Evolutionary conservation across 2,113 vertebrate species (phyloP), one percentile per base, ranked within the genome.

Genomic region (Vulpes ferrilata): DNA sequence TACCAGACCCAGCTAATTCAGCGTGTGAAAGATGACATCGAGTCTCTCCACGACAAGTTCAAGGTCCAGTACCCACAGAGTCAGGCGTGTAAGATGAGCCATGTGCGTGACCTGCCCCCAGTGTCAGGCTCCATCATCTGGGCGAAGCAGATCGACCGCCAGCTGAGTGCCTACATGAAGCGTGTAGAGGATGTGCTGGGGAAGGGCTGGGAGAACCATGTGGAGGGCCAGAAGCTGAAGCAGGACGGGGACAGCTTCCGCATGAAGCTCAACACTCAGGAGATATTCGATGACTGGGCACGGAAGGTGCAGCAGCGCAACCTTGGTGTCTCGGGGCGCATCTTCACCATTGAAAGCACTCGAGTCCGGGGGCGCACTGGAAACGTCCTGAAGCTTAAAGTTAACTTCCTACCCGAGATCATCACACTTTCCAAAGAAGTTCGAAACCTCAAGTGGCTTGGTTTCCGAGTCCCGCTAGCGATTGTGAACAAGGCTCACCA

Each of bases 401-500:
- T 99, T 92, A 99, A 99, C 98, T 99, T 99, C 96, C 99, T 99
- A 22, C 99, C 99, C 3, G 99, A 99, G 99, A 99, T 99, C 96
- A 99, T 99, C 97, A 99, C 99, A 0, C 99, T 99, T 55, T 99
- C 99, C 11, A 99, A 99, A 95, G 99, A 99, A 91, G 99, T 99
- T 65, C 99, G 99, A 51, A 99, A 99, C 98, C 99, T 99, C 88
- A 99, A 99, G 98, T 99, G 99, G 99, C 99, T 99, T 17, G 99
- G 99, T 35, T 99, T 99, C 98, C 99, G 99, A 0, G 99, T 99
- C 74, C 99, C 99, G 0, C 98, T 99, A 91, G 99, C 99, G 10
- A 99, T 99, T 38, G 99, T 99, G 97, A 99, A 99, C 99, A 99
- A 99, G 98, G 99, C 99, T 96, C 99, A 99, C 95, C 99, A 99